Evolutionary conservation across 2,888 invertebrate species (phyloP), one percentile per base, ranked within the genome.

Genomic region (Hemithea aestivaria): DNA sequence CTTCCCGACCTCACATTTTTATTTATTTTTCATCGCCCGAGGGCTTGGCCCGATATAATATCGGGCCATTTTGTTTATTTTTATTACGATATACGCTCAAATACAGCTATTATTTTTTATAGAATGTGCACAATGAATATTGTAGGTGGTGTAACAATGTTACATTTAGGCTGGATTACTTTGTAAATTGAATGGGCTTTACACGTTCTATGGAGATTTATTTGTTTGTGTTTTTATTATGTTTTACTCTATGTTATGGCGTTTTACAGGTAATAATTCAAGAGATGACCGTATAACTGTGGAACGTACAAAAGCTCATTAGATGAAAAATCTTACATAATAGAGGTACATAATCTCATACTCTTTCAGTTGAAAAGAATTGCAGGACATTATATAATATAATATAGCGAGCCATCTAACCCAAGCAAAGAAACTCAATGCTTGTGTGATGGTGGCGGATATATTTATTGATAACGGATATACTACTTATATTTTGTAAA

Each of bases 1-100:
- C 58, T 58, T 58, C 54, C 58, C 61, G 51, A 56, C 62, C 60
- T 59, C 58, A 47, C 64, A 53, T 66, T 80, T 83, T 82, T 85
- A 84, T 85, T 83, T 85, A 84, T 84, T 78, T 83, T 82, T 80
- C 84, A 83, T 83, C 74, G 82, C 82, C 71, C 61, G 58, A 51
- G 63, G 81, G 73, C 63, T 56, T 53, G 52, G 58, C 63, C 64
- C 73, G 73, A 75, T 75, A 77, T 80, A 69, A 80, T 78, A 78
- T 78, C 72, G 71, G n/a, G 63, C 63, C 73, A 71, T 76, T 82
- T 77, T 76, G 71, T 75, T 76, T 73, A 77, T 75, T 81, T 80
- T 78, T 81, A 80, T 78, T 79, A 73, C 73, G 64, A 70, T 66
- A 61, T 63, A 68, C 70, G 54, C 66, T 62, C 70, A 77, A 76